phyloP scores from a whole-genome alignment of 2,888 invertebrate species.

The Isotomurus palustris region DNA sequence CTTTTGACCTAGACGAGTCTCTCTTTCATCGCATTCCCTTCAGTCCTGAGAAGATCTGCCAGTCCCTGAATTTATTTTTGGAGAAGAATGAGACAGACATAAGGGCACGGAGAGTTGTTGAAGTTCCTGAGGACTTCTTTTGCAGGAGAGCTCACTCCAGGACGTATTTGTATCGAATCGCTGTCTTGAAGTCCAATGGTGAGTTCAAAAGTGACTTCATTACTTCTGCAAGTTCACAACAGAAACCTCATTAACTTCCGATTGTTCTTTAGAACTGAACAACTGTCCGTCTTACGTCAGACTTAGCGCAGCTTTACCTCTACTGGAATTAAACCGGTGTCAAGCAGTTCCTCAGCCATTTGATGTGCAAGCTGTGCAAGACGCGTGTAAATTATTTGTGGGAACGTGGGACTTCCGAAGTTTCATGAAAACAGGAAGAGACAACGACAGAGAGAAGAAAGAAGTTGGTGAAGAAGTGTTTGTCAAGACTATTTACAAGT shows the following conservation, averaged over 20 bases:
- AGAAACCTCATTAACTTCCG: background rate
- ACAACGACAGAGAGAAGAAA: background rate
- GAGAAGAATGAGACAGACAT: slow-evolving; percentile 37
- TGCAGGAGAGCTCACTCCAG: slow-evolving; percentile 24
- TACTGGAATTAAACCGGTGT: slow-evolving; percentile 21
- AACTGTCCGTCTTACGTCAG: background rate
- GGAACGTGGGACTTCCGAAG: slow-evolving; percentile 33
- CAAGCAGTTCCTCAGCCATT: slow-evolving; percentile 34
- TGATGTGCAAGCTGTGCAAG: slow-evolving; percentile 19
- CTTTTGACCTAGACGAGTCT: slow-evolving; percentile 25
- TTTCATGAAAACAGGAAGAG: slow-evolving; percentile 24
- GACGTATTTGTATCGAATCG: slow-evolving; percentile 37
- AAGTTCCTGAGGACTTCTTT: slow-evolving; percentile 33
- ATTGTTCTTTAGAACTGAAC: slow-evolving; percentile 9
- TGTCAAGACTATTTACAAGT: slow-evolving; percentile 22
- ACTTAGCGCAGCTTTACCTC: slow-evolving; percentile 7
- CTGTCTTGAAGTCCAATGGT: slow-evolving; percentile 28
- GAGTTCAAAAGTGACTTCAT: background rate
- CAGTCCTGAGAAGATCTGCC: slow-evolving; percentile 35
- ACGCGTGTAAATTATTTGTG: slow-evolving; percentile 30
- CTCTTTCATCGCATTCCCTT: background rate
- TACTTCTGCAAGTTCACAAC: background rate
- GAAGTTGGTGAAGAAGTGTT: background rate
- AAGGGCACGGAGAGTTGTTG: slow-evolving; percentile 31
- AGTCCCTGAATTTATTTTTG: slow-evolving; percentile 31